Base-by-base conservation (phyloP, 2,113 vertebrate genomes). In the Brachypteracias leptosomus region DNA sequence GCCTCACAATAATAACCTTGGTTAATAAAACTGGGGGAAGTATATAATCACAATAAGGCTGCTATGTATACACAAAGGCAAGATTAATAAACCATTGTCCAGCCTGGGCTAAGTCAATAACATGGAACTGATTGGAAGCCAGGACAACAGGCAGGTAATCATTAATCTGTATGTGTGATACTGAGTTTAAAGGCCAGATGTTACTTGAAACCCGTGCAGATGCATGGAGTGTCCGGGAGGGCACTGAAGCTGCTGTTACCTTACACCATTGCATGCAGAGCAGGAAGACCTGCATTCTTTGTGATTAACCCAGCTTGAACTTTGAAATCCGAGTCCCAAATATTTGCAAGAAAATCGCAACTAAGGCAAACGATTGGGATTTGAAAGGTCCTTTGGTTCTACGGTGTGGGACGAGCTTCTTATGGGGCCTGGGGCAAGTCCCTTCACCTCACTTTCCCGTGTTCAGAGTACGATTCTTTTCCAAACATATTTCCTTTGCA, bases 201-300 rank as follows among this genome's bases (percentile, higher is more conserved):
- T 89, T 93, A 89, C 77, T 49, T 75, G 80, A 95, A 92, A 95
- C 52, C 54, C 0, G 0, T 61, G 36, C 68, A 75, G 88, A 94
- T 90, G 73, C 73, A 35, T 35, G 70, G 74, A 62, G 73, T 54
- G n/a, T 71, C 58, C 1, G 2, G 58, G 40, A 86, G 51, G 47
- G 88, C 79, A 94, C 59, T 1, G 3, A 38, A 79, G 58, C 19
- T 1, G 1, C 85, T 72, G 85, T 90, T 94, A 93, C 61, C 46
- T 81, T 85, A 95, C 62, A 87, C 54, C 58, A 55, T 52, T 90
- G 51, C 66, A 61, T 7, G 36, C 20, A 19, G 76, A 95, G 62
- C 90, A 93, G 92, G 90, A 96, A 93, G 57, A 93, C 57, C 86
- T 87, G 68, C 95, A 95, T 95, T 96, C 90, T 92, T 95, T 82